Evolutionary conservation across 2,113 vertebrate genomes (phyloP).

Genomic region (Syrmaticus mikado): DNA sequence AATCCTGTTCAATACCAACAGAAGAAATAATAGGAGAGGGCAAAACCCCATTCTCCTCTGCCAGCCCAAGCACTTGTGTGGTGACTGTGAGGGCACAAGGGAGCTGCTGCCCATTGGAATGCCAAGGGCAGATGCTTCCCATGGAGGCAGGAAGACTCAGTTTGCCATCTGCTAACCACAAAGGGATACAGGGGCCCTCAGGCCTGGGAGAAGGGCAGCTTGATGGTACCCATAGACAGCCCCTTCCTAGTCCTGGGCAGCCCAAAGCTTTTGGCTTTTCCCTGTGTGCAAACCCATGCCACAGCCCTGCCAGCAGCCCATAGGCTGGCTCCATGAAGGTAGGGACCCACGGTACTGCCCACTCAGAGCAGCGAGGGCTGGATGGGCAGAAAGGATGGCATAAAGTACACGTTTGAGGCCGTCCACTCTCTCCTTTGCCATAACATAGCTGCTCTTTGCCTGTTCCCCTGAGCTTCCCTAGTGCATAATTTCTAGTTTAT

Average conservation of each 20-base stretch:
- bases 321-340: background rate
- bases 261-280: background rate
- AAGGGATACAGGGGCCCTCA: fast-evolving
- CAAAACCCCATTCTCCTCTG: background rate
- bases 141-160: fast-evolving
- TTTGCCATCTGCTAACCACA: background rate
- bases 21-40: background rate
- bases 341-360: fast-evolving
- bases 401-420: background rate
- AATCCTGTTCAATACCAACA: background rate
- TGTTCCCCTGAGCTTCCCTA: background rate
- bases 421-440: background rate
- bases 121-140: background rate
- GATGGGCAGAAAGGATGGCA: background rate
- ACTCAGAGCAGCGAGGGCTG: background rate
- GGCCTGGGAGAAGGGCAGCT: background rate
- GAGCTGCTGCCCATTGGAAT: background rate
- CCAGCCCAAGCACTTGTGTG: fast-evolving
- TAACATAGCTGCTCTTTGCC: background rate
- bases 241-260: background rate
- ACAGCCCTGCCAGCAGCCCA: background rate
- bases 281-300: background rate
- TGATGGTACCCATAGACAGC: fast-evolving
- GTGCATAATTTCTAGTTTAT: constrained; percentile 48
- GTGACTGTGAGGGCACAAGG: fast-evolving